Evolutionary conservation across 2,113 vertebrate species (phyloP).

Genomic region (Labrus mixtus): DNA sequence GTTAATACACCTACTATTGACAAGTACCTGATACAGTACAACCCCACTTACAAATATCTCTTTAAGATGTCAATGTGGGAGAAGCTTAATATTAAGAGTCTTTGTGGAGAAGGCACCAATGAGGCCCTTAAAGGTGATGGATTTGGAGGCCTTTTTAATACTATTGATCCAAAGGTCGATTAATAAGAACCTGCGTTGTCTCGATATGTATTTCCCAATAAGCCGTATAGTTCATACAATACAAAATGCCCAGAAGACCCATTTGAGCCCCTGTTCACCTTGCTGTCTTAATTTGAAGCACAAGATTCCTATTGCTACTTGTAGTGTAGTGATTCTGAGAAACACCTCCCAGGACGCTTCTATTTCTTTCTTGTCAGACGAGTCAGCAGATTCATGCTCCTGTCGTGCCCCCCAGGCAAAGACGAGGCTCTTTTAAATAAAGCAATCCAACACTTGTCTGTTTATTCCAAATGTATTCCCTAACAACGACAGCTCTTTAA

Average conservation of each 20-base stretch:
- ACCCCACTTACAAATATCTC: too few species aligned
- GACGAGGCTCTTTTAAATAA: constrained; percentile 7
- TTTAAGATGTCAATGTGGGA: too few species aligned
- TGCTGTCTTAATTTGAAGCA: background rate
- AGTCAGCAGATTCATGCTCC: background rate
- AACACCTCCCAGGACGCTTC: constrained; percentile 2
- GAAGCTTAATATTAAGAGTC: too few species aligned
- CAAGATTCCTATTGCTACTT: constrained; percentile 13
- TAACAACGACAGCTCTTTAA: constrained; percentile 17
- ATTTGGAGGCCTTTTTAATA: background rate
- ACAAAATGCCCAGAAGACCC: background rate
- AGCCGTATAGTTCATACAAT: background rate
- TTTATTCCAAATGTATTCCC: constrained; percentile 25
- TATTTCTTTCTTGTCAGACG: constrained; percentile 20
- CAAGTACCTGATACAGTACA: too few species aligned
- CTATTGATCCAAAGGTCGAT: constrained; percentile 8
- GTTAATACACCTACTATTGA: too few species aligned
- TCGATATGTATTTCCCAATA: background rate
- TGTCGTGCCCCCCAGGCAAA: constrained; percentile 33
- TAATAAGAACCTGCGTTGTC: constrained; percentile 7
- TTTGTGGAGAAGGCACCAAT: too few species aligned
- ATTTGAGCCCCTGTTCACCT: background rate
- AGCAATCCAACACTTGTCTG: constrained; percentile 4
- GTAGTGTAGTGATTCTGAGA: background rate
- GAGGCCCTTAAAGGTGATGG: constrained; percentile 22